These are phyloP conservation scores for Thoracochromis brauschi DNA, from an alignment of 2,113 vertebrate genomes.

Conservation along the genomic window DNA sequence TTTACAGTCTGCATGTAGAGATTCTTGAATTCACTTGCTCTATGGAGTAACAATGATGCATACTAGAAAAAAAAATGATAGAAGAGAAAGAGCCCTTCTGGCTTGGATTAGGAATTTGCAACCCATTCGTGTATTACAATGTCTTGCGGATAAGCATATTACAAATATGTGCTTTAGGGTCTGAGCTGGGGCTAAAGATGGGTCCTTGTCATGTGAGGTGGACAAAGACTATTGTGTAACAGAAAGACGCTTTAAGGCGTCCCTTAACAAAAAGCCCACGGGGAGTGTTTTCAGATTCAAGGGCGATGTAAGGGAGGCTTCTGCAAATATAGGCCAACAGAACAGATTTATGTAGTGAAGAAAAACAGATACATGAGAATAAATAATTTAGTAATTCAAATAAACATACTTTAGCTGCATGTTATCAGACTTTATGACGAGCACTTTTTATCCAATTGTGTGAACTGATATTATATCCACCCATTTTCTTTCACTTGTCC, in stretches of 20 bases:
- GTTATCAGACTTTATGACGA: background rate
- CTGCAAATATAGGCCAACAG: background rate
- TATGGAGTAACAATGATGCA: background rate
- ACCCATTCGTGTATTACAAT: slow-evolving; percentile 21
- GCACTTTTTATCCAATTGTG: background rate
- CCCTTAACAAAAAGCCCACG: background rate
- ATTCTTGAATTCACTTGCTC: background rate
- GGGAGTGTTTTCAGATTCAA: background rate
- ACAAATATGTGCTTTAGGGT: background rate
- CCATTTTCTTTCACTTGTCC: background rate
- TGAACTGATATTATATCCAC: background rate
- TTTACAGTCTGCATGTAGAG: background rate
- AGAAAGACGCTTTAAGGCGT: background rate
- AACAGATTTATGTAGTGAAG: background rate
- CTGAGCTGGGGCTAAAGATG: background rate
- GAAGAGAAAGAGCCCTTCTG: background rate
- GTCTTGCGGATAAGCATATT: slow-evolving; percentile 29
- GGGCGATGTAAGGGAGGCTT: background rate
- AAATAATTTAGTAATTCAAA: background rate
- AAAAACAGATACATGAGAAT: background rate
- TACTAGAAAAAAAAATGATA: background rate
- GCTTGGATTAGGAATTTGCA: background rate
- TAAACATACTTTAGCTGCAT: background rate
- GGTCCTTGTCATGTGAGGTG: background rate
- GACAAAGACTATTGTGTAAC: slow-evolving; percentile 28